Evolutionary conservation across 2,888 invertebrate species (phyloP), one percentile per base, ranked within the genome.

Genomic region (Apotomis capreana): DNA sequence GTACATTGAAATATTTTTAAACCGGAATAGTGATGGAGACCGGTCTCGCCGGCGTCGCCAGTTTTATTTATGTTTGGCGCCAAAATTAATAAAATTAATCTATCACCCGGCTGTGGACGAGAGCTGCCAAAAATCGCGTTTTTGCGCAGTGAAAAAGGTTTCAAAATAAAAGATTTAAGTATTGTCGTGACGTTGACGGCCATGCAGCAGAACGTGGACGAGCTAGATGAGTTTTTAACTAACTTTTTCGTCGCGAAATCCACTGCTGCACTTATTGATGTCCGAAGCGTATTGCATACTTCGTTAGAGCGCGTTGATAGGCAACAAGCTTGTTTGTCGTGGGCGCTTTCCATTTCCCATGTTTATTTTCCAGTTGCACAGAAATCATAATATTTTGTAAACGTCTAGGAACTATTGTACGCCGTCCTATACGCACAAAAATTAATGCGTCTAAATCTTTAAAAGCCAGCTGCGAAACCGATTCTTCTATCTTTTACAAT

Each of bases 11-110:
- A 68, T 49, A 71, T 63, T 13, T 52, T 58, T 46, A 37, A 52
- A 68, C 68, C 62, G 58, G 72, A 68, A 68, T 68, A 72, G 44
- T 68, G 59, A 54, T 63, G 59, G 63, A 71, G 68, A 72, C 75
- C 75, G 74, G 79, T 80, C 79, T 77, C 79, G 86, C 83, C 85
- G 85, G 79, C 82, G 84, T 74, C 84, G 84, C 84, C 85, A 82
- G 78, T 76, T 86, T 89, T 91, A 92, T 92, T 91, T 89, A 86
- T 81, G 85, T 83, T 87, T 83, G 92, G 92, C 92, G 92, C 92
- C 92, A 86, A 78, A 76, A 80, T 79, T 79, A 86, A 88, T 88
- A 84, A 86, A 74, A 71, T 69, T 62, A 70, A 70, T 75, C 69
- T 81, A 81, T 80, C 80, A 78, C 81, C 80, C 74, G 77, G 79